phyloP scores from a whole-genome alignment of 2,113 vertebrate species.

The Carollia perspicillata region DNA sequence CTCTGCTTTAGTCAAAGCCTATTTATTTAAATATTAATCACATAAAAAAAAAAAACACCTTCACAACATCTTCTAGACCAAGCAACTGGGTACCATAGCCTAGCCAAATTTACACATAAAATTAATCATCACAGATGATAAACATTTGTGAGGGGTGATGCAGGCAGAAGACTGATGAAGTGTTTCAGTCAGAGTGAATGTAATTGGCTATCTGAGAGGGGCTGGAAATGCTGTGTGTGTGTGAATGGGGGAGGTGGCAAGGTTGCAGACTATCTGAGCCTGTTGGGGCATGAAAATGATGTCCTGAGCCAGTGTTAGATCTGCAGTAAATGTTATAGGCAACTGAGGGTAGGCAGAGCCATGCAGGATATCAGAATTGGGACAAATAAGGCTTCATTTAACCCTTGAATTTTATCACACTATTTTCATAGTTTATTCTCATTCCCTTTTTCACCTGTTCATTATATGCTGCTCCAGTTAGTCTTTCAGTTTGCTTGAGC shows the following conservation, averaged over 20 bases:
- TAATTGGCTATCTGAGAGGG: background rate
- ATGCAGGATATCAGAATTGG: background rate
- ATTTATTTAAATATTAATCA: background rate
- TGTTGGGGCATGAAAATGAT: background rate
- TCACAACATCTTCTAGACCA: background rate
- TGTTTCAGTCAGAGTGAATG: background rate
- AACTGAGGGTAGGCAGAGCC: background rate
- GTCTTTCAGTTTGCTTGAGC: background rate
- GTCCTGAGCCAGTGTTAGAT: background rate
- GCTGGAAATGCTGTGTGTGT: background rate
- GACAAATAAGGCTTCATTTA: background rate
- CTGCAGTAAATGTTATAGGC: background rate
- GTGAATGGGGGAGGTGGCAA: background rate
- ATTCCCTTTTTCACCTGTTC: background rate
- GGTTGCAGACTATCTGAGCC: background rate
- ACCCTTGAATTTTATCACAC: background rate
- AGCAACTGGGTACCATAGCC: background rate
- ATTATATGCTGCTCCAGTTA: background rate
- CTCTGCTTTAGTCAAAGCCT: background rate
- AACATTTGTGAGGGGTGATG: background rate
- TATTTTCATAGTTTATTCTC: slow-evolving; percentile 24
- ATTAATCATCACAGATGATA: background rate
- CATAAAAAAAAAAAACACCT: background rate
- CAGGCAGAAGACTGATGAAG: background rate
- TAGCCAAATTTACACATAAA: background rate